A percentile compares a stretch with the other conserved stretches of the same genome.
Conservation (phyloP, 1,140 invertebrate species). For the Ceratina australensis region DNA sequence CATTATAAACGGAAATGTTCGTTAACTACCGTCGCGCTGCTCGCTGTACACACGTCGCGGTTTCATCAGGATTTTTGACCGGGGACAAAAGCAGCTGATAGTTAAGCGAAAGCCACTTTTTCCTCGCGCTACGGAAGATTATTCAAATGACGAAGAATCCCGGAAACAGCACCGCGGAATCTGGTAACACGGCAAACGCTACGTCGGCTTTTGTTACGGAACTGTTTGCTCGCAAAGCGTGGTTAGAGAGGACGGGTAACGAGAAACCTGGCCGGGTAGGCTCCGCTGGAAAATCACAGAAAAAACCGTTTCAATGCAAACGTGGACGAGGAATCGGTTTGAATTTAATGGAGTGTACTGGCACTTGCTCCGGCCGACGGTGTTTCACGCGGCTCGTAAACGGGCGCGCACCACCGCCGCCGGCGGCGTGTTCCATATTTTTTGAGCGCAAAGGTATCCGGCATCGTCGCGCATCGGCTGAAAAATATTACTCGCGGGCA, state of each 20-base stretch:
- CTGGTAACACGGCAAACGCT: background rate
- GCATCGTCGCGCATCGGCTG: background rate
- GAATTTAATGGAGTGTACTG: slow-evolving; percentile 29
- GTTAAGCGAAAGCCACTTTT: no score
- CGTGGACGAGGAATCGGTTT: slow-evolving; percentile 19
- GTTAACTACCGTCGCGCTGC: no score
- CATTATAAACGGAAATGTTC: no score
- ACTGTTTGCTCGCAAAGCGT: slow-evolving; percentile 10
- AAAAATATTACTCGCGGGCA: background rate
- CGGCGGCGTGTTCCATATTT: slow-evolving; percentile 8
- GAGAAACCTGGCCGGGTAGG: background rate
- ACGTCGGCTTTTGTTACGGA: background rate
- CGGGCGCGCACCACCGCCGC: background rate
- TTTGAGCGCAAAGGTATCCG: background rate
- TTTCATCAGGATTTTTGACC: no score
- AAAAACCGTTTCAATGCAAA: slow-evolving; percentile 18
- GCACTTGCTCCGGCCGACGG: background rate
- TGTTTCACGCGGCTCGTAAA: slow-evolving; percentile 8
- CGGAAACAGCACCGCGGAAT: background rate
- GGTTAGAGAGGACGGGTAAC: slow-evolving; percentile 12
- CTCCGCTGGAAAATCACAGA: slow-evolving; percentile 1
- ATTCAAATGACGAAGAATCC: no score
- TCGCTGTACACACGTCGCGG: no score
- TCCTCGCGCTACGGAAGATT: no score
- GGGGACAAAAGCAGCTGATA: no score